A percentile compares a stretch with the other conserved stretches of the same genome.
Conservation (phyloP, 2,797 vertebrate species). For the Scolopax rusticola region DNA sequence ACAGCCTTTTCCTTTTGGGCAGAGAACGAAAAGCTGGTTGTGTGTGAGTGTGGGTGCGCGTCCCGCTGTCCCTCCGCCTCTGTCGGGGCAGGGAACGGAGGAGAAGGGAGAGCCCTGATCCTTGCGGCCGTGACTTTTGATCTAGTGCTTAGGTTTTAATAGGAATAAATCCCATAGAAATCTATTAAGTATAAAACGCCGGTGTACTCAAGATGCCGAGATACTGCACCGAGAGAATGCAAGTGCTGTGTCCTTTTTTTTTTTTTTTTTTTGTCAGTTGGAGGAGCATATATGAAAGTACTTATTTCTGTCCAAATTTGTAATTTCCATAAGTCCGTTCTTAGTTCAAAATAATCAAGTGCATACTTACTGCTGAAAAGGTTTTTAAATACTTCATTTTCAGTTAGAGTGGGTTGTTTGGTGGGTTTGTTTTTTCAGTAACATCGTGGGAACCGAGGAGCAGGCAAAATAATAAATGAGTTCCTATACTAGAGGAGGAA, state of each 20-base stretch:
- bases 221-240: neutral
- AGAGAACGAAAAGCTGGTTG: constrained; percentile 49
- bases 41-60: neutral
- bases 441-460: neutral
- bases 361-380: neutral
- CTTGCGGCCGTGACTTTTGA: neutral
- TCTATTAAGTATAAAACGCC: fast-evolving
- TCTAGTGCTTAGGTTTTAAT: neutral
- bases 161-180: neutral
- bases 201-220: neutral
- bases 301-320: neutral
- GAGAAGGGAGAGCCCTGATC: neutral
- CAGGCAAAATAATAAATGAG: neutral
- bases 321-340: neutral
- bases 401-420: neutral
- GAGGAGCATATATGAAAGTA: fast-evolving
- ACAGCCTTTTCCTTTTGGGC: constrained; percentile 73
- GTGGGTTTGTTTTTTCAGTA: neutral
- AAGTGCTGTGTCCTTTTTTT: neutral
- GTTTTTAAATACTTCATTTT: neutral
- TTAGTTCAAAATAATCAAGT: neutral
- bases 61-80: neutral
- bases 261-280: neutral
- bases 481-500: neutral
- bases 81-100: neutral